Conservation (phyloP, 2,888 invertebrate species). For the Leptodirus hochenwartii region DNA sequence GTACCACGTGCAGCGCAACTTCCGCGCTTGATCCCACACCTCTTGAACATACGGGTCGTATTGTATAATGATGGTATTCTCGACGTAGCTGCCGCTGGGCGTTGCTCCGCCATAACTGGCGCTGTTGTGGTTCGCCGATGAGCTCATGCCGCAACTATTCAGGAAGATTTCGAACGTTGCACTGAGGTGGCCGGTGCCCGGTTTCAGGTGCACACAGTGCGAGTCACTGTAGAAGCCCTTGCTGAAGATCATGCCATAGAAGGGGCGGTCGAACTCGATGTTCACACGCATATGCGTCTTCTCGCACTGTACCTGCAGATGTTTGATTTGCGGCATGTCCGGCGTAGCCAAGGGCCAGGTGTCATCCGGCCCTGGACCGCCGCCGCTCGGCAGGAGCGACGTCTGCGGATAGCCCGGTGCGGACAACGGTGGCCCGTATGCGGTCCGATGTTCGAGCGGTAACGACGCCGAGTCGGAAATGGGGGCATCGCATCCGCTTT, state of each 20-base stretch:
- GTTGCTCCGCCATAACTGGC: slow-evolving; percentile 71
- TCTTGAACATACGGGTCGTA: slow-evolving; percentile 91
- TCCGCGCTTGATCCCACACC: slow-evolving; percentile 89
- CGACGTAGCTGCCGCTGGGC: slow-evolving; percentile 83
- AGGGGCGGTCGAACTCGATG: slow-evolving; percentile 86
- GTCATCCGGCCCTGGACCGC: slow-evolving; percentile 44
- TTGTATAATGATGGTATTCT: slow-evolving; percentile 87
- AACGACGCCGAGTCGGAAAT: slow-evolving; percentile 61
- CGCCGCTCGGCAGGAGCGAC: slow-evolving; percentile 21
- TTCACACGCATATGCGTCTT: slow-evolving; percentile 91
- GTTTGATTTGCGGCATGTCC: slow-evolving; percentile 86
- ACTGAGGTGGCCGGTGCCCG: slow-evolving; percentile 77
- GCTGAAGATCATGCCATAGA: slow-evolving; percentile 92
- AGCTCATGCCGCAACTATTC: slow-evolving; percentile 85
- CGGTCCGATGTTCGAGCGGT: slow-evolving; percentile 63
- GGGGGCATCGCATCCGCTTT: slow-evolving; percentile 59
- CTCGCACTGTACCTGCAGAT: slow-evolving; percentile 86
- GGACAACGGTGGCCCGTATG: slow-evolving; percentile 47
- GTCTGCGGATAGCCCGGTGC: slow-evolving; percentile 28
- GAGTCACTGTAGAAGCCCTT: slow-evolving; percentile 85
- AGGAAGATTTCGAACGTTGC: slow-evolving; percentile 88
- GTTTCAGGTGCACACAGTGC: slow-evolving; percentile 81
- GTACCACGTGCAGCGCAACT: slow-evolving; percentile 87
- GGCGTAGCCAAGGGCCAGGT: slow-evolving; percentile 79
- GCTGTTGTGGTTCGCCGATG: slow-evolving; percentile 77